phyloP scores from a whole-genome alignment of 2,113 vertebrate species.

The Psittacara wagleri region DNA sequence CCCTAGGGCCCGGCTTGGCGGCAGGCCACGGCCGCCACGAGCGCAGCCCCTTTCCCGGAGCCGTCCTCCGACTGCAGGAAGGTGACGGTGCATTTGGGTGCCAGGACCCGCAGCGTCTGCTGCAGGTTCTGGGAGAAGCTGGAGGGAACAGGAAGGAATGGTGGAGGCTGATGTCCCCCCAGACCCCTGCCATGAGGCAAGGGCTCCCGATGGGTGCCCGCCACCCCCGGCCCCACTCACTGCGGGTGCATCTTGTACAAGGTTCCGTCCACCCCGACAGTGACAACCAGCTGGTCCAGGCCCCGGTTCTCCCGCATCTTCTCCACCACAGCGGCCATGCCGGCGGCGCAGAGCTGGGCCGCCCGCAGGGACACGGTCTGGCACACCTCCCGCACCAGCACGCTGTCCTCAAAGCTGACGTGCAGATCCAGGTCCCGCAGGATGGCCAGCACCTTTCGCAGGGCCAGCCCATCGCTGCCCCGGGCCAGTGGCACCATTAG shows the following conservation, averaged over 20 bases:
- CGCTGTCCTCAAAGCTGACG: slow-evolving; percentile 61
- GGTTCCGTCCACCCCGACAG: slow-evolving; percentile 77
- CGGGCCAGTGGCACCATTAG: background rate
- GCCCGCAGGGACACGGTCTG: slow-evolving; percentile 71
- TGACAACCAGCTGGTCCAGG: slow-evolving; percentile 46
- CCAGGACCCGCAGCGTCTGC: slow-evolving; percentile 68
- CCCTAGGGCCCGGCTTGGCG: background rate
- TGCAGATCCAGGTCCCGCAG: slow-evolving; percentile 64
- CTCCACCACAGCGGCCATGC: slow-evolving; percentile 76
- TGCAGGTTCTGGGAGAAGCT: slow-evolving; percentile 82
- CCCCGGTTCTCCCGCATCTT: slow-evolving; percentile 75
- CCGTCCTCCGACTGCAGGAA: slow-evolving; percentile 84
- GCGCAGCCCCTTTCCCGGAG: slow-evolving; percentile 86
- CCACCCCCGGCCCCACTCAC: slow-evolving; percentile 51
- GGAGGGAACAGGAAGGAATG: background rate
- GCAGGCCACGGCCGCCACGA: slow-evolving; percentile 82
- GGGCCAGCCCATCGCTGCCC: slow-evolving; percentile 66
- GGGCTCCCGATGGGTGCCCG: background rate
- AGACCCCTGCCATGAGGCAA: background rate
- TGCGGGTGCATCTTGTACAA: slow-evolving; percentile 77
- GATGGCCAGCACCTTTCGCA: slow-evolving; percentile 62
- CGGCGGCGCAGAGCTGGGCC: slow-evolving; percentile 71
- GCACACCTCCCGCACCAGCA: slow-evolving; percentile 76
- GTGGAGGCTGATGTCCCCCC: background rate
- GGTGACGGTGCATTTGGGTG: slow-evolving; percentile 78